These are phyloP conservation scores for Lemur catta DNA, from an alignment of 2,797 vertebrate species.

Conservation along the genomic window DNA sequence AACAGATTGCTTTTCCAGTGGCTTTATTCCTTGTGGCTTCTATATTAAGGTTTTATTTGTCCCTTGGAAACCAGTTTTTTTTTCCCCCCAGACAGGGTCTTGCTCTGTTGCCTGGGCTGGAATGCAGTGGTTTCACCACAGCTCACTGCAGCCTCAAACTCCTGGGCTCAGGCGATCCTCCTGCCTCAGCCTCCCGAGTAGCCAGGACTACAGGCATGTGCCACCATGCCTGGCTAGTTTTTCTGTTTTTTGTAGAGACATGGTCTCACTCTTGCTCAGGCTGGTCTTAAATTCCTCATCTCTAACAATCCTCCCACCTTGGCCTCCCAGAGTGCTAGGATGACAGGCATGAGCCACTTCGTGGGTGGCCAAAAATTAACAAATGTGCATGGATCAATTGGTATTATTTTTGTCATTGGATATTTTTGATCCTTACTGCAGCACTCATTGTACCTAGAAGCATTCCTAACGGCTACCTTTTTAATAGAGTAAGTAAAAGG, in stretches of 20 bases:
- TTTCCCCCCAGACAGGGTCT: not conserved
- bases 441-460: not conserved
- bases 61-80: not conserved
- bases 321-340: not conserved
- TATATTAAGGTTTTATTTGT: not conserved
- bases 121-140: not conserved
- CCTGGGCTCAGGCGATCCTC: not conserved
- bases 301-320: not conserved
- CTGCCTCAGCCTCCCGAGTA: not conserved
- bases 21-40: not conserved
- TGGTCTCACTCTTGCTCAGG: not conserved
- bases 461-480: not conserved
- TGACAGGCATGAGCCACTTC: not conserved
- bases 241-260: not conserved
- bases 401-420: not conserved
- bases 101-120: not conserved
- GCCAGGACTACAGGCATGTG: not conserved
- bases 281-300: not conserved
- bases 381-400: not conserved
- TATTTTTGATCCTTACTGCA: constrained; percentile 12
- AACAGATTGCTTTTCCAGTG: not conserved
- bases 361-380: not conserved
- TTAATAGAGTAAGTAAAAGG: not conserved
- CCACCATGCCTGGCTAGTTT: not conserved
- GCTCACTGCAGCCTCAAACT: not conserved